phyloP scores from a whole-genome alignment of 2,113 vertebrate genomes.

The Dasyornis broadbenti region DNA sequence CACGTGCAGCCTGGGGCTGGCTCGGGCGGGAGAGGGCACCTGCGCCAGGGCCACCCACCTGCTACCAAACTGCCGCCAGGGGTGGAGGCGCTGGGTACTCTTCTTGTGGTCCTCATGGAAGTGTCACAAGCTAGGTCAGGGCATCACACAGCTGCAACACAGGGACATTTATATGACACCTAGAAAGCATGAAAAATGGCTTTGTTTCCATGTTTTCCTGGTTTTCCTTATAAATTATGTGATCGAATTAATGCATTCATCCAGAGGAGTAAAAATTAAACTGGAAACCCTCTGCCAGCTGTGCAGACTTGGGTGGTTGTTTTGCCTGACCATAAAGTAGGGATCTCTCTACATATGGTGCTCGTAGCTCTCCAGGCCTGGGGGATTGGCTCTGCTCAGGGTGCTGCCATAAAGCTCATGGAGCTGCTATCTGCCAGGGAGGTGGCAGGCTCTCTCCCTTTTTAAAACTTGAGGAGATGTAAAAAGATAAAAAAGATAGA shows the following conservation, averaged over 20 bases:
- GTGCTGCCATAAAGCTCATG: background rate
- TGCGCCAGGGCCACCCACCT: background rate
- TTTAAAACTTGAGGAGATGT: background rate
- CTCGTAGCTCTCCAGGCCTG: background rate
- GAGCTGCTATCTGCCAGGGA: background rate
- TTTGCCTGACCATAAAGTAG: background rate
- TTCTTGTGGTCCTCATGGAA: background rate
- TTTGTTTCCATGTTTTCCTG: background rate
- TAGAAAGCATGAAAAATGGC: background rate
- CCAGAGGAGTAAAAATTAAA: background rate
- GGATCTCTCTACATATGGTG: background rate
- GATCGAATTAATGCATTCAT: background rate
- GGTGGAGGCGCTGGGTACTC: background rate
- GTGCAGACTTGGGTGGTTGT: background rate
- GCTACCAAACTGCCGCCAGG: background rate
- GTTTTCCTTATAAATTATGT: background rate
- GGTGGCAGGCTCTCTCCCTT: background rate
- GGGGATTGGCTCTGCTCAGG: background rate
- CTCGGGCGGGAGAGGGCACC: background rate
- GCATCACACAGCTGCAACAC: fast-evolving
- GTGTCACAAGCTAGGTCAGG: background rate
- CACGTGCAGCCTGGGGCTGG: background rate
- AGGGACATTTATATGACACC: background rate
- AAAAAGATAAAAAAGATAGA: background rate
- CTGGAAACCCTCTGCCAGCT: background rate